Conservation (phyloP, 2,888 invertebrate species). For the Keiferia lycopersicella region DNA sequence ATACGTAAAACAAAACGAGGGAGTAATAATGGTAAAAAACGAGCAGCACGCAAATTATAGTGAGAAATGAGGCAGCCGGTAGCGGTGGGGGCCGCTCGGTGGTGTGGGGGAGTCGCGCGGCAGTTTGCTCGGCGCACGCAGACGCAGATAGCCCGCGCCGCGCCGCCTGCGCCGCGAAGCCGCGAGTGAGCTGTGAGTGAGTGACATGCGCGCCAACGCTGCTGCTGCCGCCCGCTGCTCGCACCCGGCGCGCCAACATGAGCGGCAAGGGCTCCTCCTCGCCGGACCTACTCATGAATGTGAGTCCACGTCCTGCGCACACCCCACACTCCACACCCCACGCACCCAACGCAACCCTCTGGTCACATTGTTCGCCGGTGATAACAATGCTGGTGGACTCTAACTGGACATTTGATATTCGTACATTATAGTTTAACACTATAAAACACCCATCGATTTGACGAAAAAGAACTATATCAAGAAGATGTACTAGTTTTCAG, state of each 20-base stretch:
- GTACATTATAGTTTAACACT: neutral
- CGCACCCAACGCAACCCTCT: neutral
- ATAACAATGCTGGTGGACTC: neutral
- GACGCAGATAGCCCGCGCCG: conserved; percentile 74
- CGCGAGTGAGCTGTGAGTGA: conserved; percentile 71
- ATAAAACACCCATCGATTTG: too few species aligned
- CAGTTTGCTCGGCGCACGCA: conserved; percentile 65
- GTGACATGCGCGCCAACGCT: conserved; percentile 69
- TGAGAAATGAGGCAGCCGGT: conserved; percentile 81
- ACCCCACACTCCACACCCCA: conserved; percentile 28
- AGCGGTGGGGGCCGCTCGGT: conserved; percentile 75
- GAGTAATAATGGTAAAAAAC: conserved; percentile 82
- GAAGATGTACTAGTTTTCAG: neutral
- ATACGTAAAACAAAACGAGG: conserved; percentile 82
- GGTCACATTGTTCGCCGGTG: neutral
- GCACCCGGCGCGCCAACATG: conserved; percentile 49
- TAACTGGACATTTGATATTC: neutral
- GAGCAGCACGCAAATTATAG: conserved; percentile 81
- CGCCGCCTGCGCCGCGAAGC: conserved; percentile 62
- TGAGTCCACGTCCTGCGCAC: conserved; percentile 72
- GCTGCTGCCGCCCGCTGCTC: conserved; percentile 38
- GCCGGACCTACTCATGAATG: conserved; percentile 81
- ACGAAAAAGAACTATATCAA: too few species aligned
- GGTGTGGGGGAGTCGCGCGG: conserved; percentile 67
- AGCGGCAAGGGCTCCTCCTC: conserved; percentile 77